A percentile compares a stretch with the other conserved stretches of the same genome.
These are phyloP conservation scores for Drosophila ambigua DNA, from an alignment of 1,140 invertebrate genomes.

Conservation along the genomic window DNA sequence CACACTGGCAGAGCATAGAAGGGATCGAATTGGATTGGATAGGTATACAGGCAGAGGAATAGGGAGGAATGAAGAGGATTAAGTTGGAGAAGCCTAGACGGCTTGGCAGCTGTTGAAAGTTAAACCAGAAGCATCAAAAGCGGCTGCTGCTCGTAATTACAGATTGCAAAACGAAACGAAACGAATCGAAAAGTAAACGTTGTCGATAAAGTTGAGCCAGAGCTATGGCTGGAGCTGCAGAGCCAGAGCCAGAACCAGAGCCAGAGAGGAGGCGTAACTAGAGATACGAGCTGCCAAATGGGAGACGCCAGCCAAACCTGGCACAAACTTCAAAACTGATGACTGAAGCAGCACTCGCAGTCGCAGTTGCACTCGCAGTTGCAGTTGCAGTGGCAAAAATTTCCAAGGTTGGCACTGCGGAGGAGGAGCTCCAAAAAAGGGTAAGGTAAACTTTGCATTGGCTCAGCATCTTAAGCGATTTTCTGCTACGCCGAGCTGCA, in stretches of 20 bases:
- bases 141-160: conserved; percentile 68
- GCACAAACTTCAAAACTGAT: conserved; percentile 64
- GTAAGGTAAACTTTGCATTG: conserved; percentile 61
- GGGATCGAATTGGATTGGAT: conserved; percentile 6
- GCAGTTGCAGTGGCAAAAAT: not conserved
- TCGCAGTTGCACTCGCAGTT: conserved; percentile 12
- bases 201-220: conserved; percentile 49
- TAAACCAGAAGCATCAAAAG: conserved; percentile 68
- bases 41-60: not conserved
- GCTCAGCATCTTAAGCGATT: conserved; percentile 71
- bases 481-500: conserved; percentile 63
- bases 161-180: conserved; percentile 66
- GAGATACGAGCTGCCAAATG: conserved; percentile 21
- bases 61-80: not conserved
- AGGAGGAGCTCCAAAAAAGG: conserved; percentile 19
- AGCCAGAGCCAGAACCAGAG: not conserved
- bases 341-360: conserved; percentile 35
- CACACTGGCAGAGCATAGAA: not conserved
- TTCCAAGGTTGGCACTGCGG: not conserved
- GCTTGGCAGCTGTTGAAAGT: conserved; percentile 68
- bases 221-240: too few species aligned
- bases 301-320: conserved; percentile 44
- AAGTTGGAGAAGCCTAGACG: not conserved
- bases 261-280: conserved; percentile 27
- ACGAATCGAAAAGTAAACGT: conserved; percentile 72